Percentiles rank a stretch among this genome's conserved stretches.
phyloP scores from a whole-genome alignment of 1,140 invertebrate genomes.

The Yoshiicerus persimilis region DNA sequence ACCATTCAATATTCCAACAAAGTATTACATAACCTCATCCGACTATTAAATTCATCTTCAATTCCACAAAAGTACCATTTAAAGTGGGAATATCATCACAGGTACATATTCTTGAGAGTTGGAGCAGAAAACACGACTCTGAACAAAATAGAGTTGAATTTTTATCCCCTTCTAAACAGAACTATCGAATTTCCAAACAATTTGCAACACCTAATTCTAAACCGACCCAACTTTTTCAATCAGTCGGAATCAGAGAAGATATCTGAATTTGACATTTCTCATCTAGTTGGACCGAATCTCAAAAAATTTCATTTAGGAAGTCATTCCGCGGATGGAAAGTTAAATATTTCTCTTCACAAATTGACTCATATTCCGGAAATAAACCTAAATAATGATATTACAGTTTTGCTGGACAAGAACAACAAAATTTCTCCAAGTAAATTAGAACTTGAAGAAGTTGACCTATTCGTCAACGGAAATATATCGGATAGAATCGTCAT shows the following conservation, averaged over 20 bases:
- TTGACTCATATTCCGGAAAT: not conserved
- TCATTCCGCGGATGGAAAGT: not conserved
- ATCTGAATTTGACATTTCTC: not conserved
- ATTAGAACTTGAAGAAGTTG: not conserved
- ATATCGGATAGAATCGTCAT: not conserved
- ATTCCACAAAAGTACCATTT: too few species aligned
- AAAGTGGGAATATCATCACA: too few species aligned
- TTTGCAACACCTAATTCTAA: too few species aligned
- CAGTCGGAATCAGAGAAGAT: not conserved
- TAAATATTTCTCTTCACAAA: not conserved
- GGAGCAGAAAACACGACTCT: too few species aligned
- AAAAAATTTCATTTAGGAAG: not conserved
- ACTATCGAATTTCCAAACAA: too few species aligned
- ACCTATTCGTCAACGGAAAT: not conserved
- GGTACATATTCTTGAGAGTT: too few species aligned
- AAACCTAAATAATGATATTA: not conserved
- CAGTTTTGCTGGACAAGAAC: not conserved
- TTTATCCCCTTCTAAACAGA: too few species aligned
- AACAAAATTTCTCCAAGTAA: not conserved
- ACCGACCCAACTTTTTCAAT: too few species aligned
- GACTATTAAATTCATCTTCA: too few species aligned
- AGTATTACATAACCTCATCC: too few species aligned
- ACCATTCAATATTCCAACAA: too few species aligned
- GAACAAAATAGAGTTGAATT: too few species aligned
- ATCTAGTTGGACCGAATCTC: not conserved